Percentiles rank a stretch among this genome's conserved stretches.
phyloP scores from a whole-genome alignment of 2,797 vertebrate species.

The Fistularia tabacaria region DNA sequence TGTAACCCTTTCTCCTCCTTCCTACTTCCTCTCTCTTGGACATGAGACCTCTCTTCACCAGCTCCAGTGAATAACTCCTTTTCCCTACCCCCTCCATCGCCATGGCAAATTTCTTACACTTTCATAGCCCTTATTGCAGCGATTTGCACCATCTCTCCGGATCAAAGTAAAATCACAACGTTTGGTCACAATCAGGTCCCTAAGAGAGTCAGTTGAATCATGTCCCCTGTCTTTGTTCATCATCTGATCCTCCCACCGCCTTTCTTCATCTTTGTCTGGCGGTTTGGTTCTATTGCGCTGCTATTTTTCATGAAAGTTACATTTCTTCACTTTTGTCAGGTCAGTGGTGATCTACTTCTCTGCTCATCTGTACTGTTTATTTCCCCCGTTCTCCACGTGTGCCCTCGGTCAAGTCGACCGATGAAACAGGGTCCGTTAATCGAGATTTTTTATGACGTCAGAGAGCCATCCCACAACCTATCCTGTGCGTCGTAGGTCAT shows the following conservation, averaged over 20 bases:
- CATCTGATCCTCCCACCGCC: constrained; percentile 17
- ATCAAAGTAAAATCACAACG: constrained; percentile 42
- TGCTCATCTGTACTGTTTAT: not conserved
- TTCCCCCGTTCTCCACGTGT: constrained; percentile 13
- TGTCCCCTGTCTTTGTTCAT: constrained; percentile 42
- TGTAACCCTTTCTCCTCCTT: constrained; percentile 22
- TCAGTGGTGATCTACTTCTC: constrained; percentile 1
- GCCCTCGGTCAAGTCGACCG: constrained; percentile 43
- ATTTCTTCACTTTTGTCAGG: constrained; percentile 7
- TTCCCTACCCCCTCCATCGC: constrained; percentile 12
- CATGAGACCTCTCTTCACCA: constrained; percentile 19
- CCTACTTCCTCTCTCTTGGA: constrained; percentile 6
- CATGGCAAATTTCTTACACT: constrained; percentile 17
- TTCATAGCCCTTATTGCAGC: constrained; percentile 31
- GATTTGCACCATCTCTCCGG: constrained; percentile 40
- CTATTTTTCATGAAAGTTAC: constrained; percentile 18
- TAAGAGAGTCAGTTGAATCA: constrained; percentile 42
- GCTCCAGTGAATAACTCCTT: constrained; percentile 12
- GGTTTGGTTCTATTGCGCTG: constrained; percentile 5
- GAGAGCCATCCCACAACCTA: constrained; percentile 42
- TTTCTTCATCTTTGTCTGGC: constrained; percentile 13
- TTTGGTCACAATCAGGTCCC: constrained; percentile 28
- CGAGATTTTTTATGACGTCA: constrained; percentile 47
- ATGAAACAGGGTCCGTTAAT: constrained; percentile 49
- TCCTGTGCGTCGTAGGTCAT: constrained; percentile 39